A percentile compares a stretch with the other conserved stretches of the same genome.
Conservation (phyloP, 2,797 vertebrate genomes). For the Phrynocephalus vlangalii region DNA sequence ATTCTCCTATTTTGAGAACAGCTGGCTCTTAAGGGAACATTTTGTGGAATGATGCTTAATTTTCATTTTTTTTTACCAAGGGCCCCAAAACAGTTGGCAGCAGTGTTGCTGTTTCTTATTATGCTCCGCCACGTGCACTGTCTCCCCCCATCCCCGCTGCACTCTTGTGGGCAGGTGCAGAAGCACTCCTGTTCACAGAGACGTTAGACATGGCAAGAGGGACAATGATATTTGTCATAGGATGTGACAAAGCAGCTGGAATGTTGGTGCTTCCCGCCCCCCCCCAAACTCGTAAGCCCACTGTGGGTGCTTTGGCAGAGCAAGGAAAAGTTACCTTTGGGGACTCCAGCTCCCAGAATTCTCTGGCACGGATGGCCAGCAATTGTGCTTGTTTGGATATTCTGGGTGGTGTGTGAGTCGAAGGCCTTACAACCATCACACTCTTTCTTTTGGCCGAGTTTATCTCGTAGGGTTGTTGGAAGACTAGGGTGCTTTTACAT, state of each 20-base stretch:
- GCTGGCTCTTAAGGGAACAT: neutral
- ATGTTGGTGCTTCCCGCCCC: neutral
- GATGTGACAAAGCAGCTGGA: neutral
- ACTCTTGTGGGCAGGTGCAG: neutral
- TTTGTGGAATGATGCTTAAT: too few relatives aligned
- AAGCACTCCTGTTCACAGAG: neutral
- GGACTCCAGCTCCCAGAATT: too few relatives aligned
- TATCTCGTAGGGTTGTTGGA: neutral
- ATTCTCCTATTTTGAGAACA: neutral
- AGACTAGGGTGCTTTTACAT: too few relatives aligned
- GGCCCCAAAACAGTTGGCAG: neutral
- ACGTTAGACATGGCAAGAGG: neutral
- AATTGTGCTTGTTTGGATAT: too few relatives aligned
- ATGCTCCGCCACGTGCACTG: neutral
- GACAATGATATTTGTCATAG: neutral
- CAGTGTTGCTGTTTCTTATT: neutral
- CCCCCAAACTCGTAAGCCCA: neutral
- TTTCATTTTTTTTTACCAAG: neutral
- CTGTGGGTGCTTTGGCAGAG: neutral
- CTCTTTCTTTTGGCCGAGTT: neutral
- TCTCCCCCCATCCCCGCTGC: neutral
- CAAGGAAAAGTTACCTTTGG: too few relatives aligned
- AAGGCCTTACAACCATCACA: neutral
- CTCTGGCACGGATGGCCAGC: too few relatives aligned
- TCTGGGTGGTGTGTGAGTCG: too few relatives aligned